These are phyloP conservation scores for Eilema depressum DNA, from an alignment of 2,888 invertebrate species.

Conservation along the genomic window DNA sequence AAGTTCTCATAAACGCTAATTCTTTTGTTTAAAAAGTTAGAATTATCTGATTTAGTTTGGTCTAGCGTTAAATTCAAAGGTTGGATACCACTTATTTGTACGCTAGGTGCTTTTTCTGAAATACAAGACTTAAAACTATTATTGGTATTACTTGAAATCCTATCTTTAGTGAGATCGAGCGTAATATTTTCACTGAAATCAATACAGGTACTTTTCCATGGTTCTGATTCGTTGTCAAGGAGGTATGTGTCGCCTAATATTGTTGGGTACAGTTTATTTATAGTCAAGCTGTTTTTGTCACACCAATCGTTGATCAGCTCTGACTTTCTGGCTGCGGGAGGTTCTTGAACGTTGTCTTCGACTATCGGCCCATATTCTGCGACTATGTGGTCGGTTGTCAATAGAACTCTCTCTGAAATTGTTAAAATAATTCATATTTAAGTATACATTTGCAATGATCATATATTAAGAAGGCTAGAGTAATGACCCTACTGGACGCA, in stretches of 20 bases:
- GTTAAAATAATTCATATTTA: background rate
- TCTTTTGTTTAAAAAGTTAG: slow-evolving; percentile 55
- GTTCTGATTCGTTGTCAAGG: slow-evolving; percentile 70
- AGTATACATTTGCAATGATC: too few species aligned
- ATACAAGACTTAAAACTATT: slow-evolving; percentile 74
- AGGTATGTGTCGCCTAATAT: slow-evolving; percentile 75
- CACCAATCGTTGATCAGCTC: slow-evolving; percentile 82
- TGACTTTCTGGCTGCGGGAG: slow-evolving; percentile 67
- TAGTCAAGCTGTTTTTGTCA: slow-evolving; percentile 72
- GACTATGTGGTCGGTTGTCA: slow-evolving; percentile 87
- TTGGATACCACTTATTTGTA: slow-evolving; percentile 74
- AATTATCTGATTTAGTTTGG: slow-evolving; percentile 44
- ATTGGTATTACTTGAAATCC: slow-evolving; percentile 56
- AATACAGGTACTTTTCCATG: slow-evolving; percentile 58
- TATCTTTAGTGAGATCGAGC: slow-evolving; percentile 62
- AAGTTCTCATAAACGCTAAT: slow-evolving; percentile 78
- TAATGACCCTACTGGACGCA: too few species aligned
- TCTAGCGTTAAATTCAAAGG: slow-evolving; percentile 64
- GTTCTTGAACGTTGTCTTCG: slow-evolving; percentile 66
- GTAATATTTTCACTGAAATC: slow-evolving; percentile 65
- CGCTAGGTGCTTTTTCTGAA: slow-evolving; percentile 57
- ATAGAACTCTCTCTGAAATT: slow-evolving; percentile 87
- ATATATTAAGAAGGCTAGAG: too few species aligned
- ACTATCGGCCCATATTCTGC: slow-evolving; percentile 86
- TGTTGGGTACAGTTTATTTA: slow-evolving; percentile 81